A percentile compares a stretch with the other conserved stretches of the same genome.
Evolutionary conservation across 1,140 invertebrate genomes (phyloP).

Genomic region (Caligus rogercresseyi): DNA sequence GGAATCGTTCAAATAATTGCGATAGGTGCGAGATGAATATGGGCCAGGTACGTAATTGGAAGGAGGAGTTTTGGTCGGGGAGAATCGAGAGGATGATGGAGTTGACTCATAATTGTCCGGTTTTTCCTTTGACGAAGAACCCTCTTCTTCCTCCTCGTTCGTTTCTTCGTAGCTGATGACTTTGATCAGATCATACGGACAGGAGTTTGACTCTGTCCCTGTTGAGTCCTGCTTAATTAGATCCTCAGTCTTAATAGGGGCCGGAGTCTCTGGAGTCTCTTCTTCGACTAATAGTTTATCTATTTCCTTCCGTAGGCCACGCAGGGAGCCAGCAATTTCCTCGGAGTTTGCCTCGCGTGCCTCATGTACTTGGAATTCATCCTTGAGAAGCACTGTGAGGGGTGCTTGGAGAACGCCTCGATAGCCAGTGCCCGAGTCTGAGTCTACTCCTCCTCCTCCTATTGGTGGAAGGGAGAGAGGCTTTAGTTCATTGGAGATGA

Average conservation of each 20-base stretch:
- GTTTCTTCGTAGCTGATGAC: not conserved
- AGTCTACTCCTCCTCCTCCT: not conserved
- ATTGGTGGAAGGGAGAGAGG: not conserved
- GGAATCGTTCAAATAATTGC: not conserved
- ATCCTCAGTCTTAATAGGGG: not conserved
- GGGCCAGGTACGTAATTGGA: not conserved
- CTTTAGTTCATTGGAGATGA: not conserved
- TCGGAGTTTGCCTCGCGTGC: not conserved
- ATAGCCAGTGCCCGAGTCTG: not conserved
- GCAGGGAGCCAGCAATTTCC: not conserved
- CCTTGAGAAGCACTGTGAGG: not conserved
- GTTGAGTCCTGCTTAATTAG: not conserved
- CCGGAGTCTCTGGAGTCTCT: not conserved
- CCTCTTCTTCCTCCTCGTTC: not conserved
- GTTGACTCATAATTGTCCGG: not conserved
- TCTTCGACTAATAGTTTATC: not conserved
- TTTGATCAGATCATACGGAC: not conserved
- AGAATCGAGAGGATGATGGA: not conserved
- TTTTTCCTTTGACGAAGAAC: not conserved
- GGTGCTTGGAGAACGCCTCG: not conserved
- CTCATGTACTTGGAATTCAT: not conserved
- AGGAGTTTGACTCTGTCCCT: not conserved
- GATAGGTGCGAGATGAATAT: not conserved
- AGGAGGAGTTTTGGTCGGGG: not conserved
- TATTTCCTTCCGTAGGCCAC: not conserved